These are phyloP conservation scores for Clivina fossor DNA, from an alignment of 2,888 invertebrate genomes.

Conservation along the genomic window DNA sequence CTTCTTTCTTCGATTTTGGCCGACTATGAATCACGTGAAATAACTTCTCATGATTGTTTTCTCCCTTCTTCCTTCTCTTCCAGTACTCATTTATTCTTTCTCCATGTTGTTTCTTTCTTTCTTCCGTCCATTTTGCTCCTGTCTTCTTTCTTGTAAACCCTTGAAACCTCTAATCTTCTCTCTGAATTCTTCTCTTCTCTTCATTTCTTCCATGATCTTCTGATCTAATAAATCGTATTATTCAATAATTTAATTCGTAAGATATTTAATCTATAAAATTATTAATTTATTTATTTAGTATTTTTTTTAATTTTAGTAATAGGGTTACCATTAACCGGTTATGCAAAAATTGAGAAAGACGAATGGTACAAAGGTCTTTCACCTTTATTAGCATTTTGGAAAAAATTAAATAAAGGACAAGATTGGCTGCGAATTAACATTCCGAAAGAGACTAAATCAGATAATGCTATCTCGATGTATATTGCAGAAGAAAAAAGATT, in stretches of 20 bases:
- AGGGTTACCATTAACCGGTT: constrained; percentile 34
- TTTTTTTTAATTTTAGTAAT: constrained; percentile 39
- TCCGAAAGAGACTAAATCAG: constrained; percentile 33
- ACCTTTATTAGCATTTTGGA: constrained; percentile 81
- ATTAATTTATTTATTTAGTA: constrained; percentile 9
- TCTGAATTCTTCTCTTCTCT: no score
- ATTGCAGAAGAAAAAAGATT: constrained; percentile 64
- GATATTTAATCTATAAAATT: constrained; percentile 20
- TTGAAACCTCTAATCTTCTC: no score
- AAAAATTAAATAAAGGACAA: constrained; percentile 68
- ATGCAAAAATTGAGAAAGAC: constrained; percentile 37
- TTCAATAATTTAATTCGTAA: constrained; percentile 35
- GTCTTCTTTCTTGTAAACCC: no score
- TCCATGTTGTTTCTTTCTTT: no score
- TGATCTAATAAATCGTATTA: constrained; percentile 42
- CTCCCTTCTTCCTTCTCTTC: no score
- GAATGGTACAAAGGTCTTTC: constrained; percentile 63
- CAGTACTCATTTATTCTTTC: no score
- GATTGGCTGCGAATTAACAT: constrained; percentile 48
- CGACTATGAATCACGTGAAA: no score
- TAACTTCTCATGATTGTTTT: no score
- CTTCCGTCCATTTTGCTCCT: no score
- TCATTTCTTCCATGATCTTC: constrained; percentile 37
- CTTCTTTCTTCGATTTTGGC: no score
- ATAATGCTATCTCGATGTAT: constrained; percentile 60